Percentiles rank a stretch among this genome's conserved stretches.
phyloP scores from a whole-genome alignment of 2,888 invertebrate species.

The Pilophorus perplexus region DNA sequence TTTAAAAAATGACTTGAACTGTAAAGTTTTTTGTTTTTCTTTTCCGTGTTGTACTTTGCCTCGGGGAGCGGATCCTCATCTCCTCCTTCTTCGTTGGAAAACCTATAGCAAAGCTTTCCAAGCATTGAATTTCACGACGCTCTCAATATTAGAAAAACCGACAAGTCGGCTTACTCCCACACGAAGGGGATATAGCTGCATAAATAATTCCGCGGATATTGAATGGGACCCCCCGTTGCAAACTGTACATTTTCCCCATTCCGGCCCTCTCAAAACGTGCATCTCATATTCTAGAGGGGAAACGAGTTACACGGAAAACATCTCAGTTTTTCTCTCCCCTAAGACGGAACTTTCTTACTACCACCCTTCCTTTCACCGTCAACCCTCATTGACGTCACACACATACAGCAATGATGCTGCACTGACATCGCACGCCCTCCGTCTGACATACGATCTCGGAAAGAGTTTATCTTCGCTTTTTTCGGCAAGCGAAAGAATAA shows the following conservation, averaged over 20 bases:
- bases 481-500: too few species aligned
- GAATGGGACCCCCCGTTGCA: background rate
- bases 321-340: background rate
- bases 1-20: too few species aligned
- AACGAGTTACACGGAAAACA: background rate
- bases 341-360: background rate
- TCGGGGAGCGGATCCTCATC: too few species aligned
- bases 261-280: background rate
- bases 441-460: background rate
- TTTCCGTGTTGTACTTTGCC: too few species aligned
- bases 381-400: background rate
- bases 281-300: background rate
- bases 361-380: background rate
- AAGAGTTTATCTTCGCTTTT: background rate
- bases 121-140: conserved; percentile 28
- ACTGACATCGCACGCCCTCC: too few species aligned
- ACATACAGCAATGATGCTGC: too few species aligned
- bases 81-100: too few species aligned
- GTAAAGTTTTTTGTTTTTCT: too few species aligned
- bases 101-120: too few species aligned
- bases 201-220: conserved; percentile 25
- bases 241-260: background rate
- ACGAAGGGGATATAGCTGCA: conserved; percentile 13
- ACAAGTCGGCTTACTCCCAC: background rate
- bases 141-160: conserved; percentile 25